Evolutionary conservation across 1,140 invertebrate species (phyloP), one percentile per base, ranked within the genome.

Genomic region (Neoseiulus cucumeris): DNA sequence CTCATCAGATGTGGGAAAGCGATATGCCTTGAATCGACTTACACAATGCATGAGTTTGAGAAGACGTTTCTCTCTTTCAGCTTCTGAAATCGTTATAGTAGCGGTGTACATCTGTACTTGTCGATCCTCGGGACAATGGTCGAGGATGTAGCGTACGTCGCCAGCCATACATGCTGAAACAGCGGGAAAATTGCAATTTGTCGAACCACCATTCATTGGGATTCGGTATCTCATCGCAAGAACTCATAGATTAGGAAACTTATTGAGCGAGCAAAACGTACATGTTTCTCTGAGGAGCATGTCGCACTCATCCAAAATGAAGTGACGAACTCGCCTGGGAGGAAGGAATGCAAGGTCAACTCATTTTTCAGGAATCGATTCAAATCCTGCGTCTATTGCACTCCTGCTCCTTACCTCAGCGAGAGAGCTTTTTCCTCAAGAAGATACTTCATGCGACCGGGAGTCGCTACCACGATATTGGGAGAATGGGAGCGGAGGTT

Each of bases 51-150:
- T 81, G 71, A 81, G 81, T 71, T 79, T 80, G 76, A 80, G 70
- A 80, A 73, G 41, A 77, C 76, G 64, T 80, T 74, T 33, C 81
- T 76, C 64, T 80, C 80, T 71, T 80, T 79, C 65, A 74, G 75
- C 55, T 17, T 59, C 51, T 14, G 51, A 17, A 29, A 25, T 14
- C 2, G 25, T 25, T 14, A 81, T 72, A 42, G 79, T 81, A 64
- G 80, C 80, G 70, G 76, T 79, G 72, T 81, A 81, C 80, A 81
- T 81, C 79, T 81, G 80, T 39, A 81, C 79, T 73, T 81, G 79
- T 71, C 81, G 81, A 70, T 81, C 78, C 68, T 79, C 69, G 17
- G 79, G 80, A 5, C 80, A 81, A 73, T 76, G 74, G 69, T 78
- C 74, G 73, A 81, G 80, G 44, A 81, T 80, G 69, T 80, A 76